Percentiles rank a stretch among this genome's conserved stretches.
Evolutionary conservation across 2,888 invertebrate species (phyloP).

Genomic region (Choreutis nemorana): DNA sequence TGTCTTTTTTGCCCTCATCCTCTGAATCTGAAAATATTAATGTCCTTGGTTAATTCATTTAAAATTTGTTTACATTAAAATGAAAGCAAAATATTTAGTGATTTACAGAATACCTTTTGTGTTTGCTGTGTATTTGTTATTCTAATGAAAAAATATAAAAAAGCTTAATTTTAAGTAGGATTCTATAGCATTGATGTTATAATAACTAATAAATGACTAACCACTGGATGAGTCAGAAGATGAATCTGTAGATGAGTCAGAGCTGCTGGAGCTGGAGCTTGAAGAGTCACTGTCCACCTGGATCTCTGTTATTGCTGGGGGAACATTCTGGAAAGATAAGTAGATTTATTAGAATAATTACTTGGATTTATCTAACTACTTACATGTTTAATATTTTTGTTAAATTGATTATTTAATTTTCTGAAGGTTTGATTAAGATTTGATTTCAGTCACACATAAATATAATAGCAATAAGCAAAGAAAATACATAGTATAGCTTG

Average conservation of each 20-base stretch:
- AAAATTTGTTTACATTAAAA: no score
- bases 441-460: no score
- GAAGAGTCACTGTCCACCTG: conserved; percentile 41
- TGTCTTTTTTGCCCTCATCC: conserved; percentile 23
- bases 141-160: no score
- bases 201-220: conserved; percentile 12
- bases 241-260: conserved; percentile 18
- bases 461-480: no score
- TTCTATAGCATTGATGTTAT: not conserved
- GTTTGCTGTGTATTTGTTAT: no score
- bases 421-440: no score
- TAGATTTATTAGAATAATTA: no score
- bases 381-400: no score
- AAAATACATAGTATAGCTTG: not conserved
- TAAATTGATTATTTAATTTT: no score
- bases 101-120: no score
- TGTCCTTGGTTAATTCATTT: no score
- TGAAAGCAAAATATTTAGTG: conserved; percentile 3
- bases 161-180: conserved; percentile 3
- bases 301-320: conserved; percentile 40
- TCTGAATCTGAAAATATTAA: conserved; percentile 33
- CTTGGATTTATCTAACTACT: no score
- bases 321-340: conserved; percentile 35
- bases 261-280: conserved; percentile 36
- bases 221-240: conserved; percentile 35